These are phyloP conservation scores for Tromatobia lineatoria DNA, from an alignment of 2,888 invertebrate species.

Conservation along the genomic window DNA sequence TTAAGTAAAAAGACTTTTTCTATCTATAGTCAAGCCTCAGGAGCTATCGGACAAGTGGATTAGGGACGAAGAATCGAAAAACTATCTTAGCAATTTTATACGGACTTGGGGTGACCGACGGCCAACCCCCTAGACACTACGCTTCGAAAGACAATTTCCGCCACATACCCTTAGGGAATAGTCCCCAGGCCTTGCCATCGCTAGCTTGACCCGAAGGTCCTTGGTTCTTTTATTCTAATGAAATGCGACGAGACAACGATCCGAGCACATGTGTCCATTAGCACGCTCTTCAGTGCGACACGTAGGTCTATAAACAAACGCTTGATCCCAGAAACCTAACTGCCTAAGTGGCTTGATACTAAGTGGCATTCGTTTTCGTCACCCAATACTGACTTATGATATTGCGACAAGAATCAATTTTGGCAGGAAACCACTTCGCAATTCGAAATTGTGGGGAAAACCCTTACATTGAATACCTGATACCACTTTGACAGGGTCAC, in stretches of 20 bases:
- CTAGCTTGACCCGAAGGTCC: background rate
- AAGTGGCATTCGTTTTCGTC: background rate
- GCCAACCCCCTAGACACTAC: constrained; percentile 13
- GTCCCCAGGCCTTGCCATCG: background rate
- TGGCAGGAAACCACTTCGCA: background rate
- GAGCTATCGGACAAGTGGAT: background rate
- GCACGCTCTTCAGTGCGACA: background rate
- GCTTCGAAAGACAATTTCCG: constrained; percentile 39
- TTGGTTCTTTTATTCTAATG: constrained; percentile 15
- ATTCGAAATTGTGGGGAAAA: background rate
- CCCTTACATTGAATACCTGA: background rate
- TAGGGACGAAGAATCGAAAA: constrained; percentile 49
- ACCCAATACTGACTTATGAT: background rate
- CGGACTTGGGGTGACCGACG: constrained; percentile 25
- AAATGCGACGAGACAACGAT: constrained; percentile 24
- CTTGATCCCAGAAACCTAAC: background rate
- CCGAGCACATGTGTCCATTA: constrained; percentile 30
- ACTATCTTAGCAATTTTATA: constrained; percentile 44
- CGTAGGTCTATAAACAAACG: background rate
- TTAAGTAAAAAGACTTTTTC: constrained; percentile 50
- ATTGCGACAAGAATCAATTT: background rate
- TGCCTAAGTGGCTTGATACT: background rate
- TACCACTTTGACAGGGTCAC: background rate
- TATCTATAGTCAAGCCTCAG: background rate
- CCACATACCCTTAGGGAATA: constrained; percentile 28